Conservation (phyloP, 2,888 invertebrate genomes). For the Liopterus haemorrhoidalis region DNA sequence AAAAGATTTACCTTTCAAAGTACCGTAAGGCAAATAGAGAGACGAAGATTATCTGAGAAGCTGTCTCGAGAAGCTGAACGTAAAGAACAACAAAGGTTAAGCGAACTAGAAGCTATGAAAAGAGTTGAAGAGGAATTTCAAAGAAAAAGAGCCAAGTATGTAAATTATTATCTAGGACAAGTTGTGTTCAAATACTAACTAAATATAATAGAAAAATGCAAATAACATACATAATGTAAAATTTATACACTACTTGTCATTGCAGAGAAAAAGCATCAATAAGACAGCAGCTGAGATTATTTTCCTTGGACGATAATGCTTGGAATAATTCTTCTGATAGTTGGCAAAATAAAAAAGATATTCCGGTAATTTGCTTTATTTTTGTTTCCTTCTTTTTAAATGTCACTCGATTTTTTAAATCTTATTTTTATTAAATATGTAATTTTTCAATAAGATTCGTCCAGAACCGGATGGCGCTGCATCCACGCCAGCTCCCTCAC, state of each 20-base stretch:
- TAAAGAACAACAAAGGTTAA: constrained; percentile 67
- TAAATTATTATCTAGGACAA: constrained; percentile 25
- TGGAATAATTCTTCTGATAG: constrained; percentile 54
- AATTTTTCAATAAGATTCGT: constrained; percentile 49
- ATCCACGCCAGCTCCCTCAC: constrained; percentile 54
- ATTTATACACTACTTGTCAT: constrained; percentile 16
- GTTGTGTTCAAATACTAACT: background rate
- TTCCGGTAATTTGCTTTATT: constrained; percentile 27
- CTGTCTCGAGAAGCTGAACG: constrained; percentile 70
- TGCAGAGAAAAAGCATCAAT: constrained; percentile 65
- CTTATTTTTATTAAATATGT: constrained; percentile 7
- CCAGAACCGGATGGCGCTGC: constrained; percentile 70
- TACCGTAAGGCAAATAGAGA: constrained; percentile 74
- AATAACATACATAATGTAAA: constrained; percentile 3
- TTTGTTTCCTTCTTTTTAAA: background rate
- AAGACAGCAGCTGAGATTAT: constrained; percentile 66
- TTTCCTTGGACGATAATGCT: constrained; percentile 56
- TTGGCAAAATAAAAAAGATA: constrained; percentile 40
- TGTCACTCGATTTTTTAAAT: constrained; percentile 12
- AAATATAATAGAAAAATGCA: background rate
- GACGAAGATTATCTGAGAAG: constrained; percentile 66
- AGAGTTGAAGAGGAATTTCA: constrained; percentile 85
- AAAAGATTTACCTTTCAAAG: constrained; percentile 80
- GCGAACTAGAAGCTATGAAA: constrained; percentile 76
- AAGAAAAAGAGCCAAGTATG: constrained; percentile 61